Percentiles rank a stretch among this genome's conserved stretches.
Conservation (phyloP, 2,113 vertebrate species). For the Alosa alosa region DNA sequence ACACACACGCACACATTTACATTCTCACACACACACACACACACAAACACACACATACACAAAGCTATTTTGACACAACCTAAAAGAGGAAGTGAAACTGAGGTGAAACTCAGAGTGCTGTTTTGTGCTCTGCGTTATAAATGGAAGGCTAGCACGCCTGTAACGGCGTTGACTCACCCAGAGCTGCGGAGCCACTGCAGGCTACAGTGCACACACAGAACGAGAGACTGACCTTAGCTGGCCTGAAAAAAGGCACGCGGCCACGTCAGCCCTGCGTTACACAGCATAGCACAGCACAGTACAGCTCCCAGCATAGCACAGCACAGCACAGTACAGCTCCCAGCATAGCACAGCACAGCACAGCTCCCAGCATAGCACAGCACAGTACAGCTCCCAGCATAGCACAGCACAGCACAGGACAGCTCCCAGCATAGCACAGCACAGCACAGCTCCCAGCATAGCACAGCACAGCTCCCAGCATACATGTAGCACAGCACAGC, state of each 20-base stretch:
- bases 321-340: neutral
- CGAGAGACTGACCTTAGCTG: neutral
- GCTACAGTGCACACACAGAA: neutral
- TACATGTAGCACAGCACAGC: neutral
- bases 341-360: no score
- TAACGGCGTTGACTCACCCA: neutral
- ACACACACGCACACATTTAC: no score
- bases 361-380: neutral
- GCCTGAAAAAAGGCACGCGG: neutral
- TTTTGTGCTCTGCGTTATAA: neutral
- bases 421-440: no score
- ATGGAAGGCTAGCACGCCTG: neutral
- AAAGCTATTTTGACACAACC: neutral
- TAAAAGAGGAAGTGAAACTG: slow-evolving; percentile 30
- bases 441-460: no score
- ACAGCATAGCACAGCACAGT: neutral
- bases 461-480: no score
- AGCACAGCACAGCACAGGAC: no score
- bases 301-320: neutral
- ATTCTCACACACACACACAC: neutral
- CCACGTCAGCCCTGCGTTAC: neutral
- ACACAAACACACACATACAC: neutral
- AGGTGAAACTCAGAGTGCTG: slow-evolving; percentile 4
- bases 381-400: no score
- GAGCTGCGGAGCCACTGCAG: neutral